Base-by-base conservation (phyloP, 2,113 vertebrate genomes). In the Solea senegalensis region DNA sequence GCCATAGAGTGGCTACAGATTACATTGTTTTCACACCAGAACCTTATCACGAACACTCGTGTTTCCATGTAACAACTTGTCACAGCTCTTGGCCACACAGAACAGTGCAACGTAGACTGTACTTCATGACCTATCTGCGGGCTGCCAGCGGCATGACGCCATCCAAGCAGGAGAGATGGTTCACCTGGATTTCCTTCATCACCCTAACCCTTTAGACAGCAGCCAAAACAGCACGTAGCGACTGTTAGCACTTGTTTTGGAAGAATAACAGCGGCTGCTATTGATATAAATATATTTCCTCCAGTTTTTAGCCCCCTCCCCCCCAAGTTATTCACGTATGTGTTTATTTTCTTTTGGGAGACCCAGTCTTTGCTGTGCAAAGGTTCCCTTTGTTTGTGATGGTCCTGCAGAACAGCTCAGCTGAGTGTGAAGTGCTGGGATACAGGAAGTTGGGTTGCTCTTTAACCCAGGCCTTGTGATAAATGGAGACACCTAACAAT, bases 401-500 rank as follows among this genome's bases (percentile, higher is more conserved):
- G 82, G 85, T 82, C 80, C 90, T 90, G 88, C 88, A 88, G 90
- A 92, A 91, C 90, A 90, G 92, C 90, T 93, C 89, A 90, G 88
- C 87, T 88, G 87, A 93, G 90, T 91, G 92, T 93, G 92, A 92
- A 93, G 90, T 93, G 90, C 84, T 85, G 90, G 82, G 90, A 88
- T 88, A 86, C 86, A 90, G 93, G 93, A 95, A 92, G 93, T 90
- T 82, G 91, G 90, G 89, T 89, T 95, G 93, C 92, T 95, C 95
- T 90, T 82, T 95, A 94, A 95, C 95, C 96, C 90, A 90, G 78
- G 69, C 84, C 84, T 49, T 88, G 94, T 94, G 91, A 98, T 98
- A 96, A 97, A 98, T 98, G 95, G 95, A 93, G 93, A 92, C 93
- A 93, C 92, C 95, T 95, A 97, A 97, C 97, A 98, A 98, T 97